phyloP scores from a whole-genome alignment of 1,140 invertebrate genomes.

The Venustaconcha ellipsiformis region DNA sequence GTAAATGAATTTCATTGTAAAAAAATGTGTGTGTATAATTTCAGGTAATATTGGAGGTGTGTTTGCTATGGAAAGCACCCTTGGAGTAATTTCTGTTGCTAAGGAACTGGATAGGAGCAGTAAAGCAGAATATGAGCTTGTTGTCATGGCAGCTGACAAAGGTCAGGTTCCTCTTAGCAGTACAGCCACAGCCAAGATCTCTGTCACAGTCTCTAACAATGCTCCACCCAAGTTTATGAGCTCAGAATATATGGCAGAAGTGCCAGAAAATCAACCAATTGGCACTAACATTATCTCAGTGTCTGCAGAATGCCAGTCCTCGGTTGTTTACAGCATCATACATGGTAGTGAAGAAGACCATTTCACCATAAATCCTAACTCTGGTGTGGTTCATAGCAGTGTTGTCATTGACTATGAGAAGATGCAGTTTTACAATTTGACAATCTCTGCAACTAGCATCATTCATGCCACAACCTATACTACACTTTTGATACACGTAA shows the following conservation, averaged over 20 bases:
- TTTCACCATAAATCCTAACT: conserved; percentile 69
- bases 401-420: conserved; percentile 71
- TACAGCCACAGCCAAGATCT: conserved; percentile 86
- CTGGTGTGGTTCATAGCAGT: conserved; percentile 69
- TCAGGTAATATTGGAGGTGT: conserved; percentile 85
- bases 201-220: conserved; percentile 89
- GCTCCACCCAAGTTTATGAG: conserved; percentile 81
- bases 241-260: conserved; percentile 79
- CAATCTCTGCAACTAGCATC: conserved; percentile 87
- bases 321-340: conserved; percentile 62
- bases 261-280: conserved; percentile 85
- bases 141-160: conserved; percentile 85
- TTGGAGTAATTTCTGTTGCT: conserved; percentile 83
- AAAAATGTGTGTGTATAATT: conserved; percentile 32
- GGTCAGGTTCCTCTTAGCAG: conserved; percentile 81
- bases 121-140: conserved; percentile 84
- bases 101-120: conserved; percentile 85
- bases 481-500: conserved; percentile 68
- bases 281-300: conserved; percentile 84
- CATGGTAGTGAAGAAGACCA: conserved; percentile 62
- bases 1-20: no score
- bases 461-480: conserved; percentile 71
- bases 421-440: conserved; percentile 83
- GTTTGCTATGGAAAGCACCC: conserved; percentile 82
- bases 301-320: conserved; percentile 74